Evolutionary conservation across 2,888 invertebrate genomes (phyloP), one percentile per base, ranked within the genome.

Genomic region (Polydrusus cervinus): DNA sequence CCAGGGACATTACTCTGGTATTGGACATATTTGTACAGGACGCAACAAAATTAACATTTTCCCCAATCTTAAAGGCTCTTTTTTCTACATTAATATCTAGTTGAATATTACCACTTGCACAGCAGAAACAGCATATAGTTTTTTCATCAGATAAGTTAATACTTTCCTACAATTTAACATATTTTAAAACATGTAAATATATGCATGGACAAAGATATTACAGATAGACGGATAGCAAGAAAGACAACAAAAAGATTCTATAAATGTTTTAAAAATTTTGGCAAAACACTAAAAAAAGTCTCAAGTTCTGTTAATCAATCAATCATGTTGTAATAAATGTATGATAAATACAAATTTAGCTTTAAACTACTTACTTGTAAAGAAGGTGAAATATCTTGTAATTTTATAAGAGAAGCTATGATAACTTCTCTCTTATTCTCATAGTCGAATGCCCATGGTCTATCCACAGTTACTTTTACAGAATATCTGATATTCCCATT

Each of bases 361-460:
- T 6, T 34, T 10, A 34, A 34, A 1, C 38, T 14, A 18, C 55
- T 68, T 57, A 68, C 68, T 16, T 38, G 47, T 3, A 68, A 25
- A 7, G 6, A n/a, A 11, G 43, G 13, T n/a, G 38, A 7, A 20
- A 68, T n/a, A n/a, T 38, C 40, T 11, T 66, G 1, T 47, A 97
- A 89, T 87, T 97, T 96, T 79, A 96, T 89, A 7, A 93, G 92
- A 73, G 94, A 92, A 73, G 95, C 91, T 9, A 97, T 93, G 66
- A 94, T 95, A 83, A 97, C 96, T 3, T 93, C 92, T 86, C 91
- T 91, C 88, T 95, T 95, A 61, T 92, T 92, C 80, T 94, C 94
- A 82, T 95, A 93, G 87, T 97, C 95, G 84, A 94, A 93, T 82
- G 94, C 94, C 92, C 94, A 95, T 7, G 96, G 93, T 18, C 94